Base-by-base conservation (phyloP, 2,113 vertebrate genomes). In the Sisor rabdophorus region DNA sequence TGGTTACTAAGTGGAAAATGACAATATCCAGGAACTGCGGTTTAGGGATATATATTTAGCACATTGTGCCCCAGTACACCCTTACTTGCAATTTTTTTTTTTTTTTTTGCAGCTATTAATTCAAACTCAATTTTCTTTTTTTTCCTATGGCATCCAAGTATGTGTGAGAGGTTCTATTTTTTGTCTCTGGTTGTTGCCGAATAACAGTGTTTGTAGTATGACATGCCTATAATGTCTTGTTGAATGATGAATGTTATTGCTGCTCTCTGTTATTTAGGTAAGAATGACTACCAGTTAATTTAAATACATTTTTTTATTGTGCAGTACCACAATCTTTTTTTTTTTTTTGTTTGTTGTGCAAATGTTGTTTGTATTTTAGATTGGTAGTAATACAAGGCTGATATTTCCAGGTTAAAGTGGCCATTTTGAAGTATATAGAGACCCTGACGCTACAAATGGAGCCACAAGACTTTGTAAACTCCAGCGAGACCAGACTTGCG, bases 361-460 rank as follows among this genome's bases (percentile, higher is more conserved):
- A 50, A 15, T 19, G 10, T 24, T 47, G n/a, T 11, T 12, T 15
- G 20, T 54, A 22, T 47, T 68, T 1, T 44, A 16, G 6, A 28
- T 63, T 56, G 58, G 67, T 67, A 76, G 75, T 81, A 76, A 76
- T 24, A 20, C 24, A 12, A 69, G 63, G 76, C 36, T 73, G 16
- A 77, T 85, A 68, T 84, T 2, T 83, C 22, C 90, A 99, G 97
- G 97, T 98, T 76, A 98, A 98, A 88, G 96, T 95, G 86, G 97
- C 95, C 76, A 96, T 98, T 79, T 91, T 98, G 82, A 96, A 95
- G 82, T 98, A 98, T 82, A 98, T 98, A 59, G 96, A 98, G 90
- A 97, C 94, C 0, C 90, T 98, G 73, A 94, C 95, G 0, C 91
- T 96, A 64, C 96, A 98, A 86, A 98, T 98, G 97, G 96, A 98